Evolutionary conservation across 2,888 invertebrate genomes (phyloP).

Genomic region (Gibbula magus): DNA sequence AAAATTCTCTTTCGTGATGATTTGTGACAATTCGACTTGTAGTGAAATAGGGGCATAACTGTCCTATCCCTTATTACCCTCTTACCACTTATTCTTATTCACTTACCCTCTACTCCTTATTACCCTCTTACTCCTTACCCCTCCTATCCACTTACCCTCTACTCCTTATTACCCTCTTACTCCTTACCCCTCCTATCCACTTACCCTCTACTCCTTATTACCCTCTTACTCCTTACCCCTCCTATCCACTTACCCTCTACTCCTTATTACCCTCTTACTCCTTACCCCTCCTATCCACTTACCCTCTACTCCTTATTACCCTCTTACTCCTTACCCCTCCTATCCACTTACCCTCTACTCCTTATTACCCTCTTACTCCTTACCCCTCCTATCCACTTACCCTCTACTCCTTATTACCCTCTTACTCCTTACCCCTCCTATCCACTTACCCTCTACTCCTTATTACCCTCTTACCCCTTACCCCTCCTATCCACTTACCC

Average conservation of each 20-base stretch:
- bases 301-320: too few species aligned
- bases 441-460: not conserved
- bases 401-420: not conserved
- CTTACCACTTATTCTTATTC: too few species aligned
- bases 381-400: not conserved
- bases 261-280: too few species aligned
- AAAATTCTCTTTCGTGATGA: too few species aligned
- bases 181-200: not conserved
- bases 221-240: not conserved
- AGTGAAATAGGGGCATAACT: too few species aligned
- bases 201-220: not conserved
- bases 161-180: not conserved
- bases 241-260: not conserved
- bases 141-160: too few species aligned
- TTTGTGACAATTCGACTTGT: too few species aligned
- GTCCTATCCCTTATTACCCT: too few species aligned
- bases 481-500: not conserved
- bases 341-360: not conserved
- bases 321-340: not conserved
- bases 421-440: not conserved
- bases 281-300: too few species aligned
- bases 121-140: too few species aligned
- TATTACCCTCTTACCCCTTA: not conserved
- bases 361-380: not conserved
- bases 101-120: too few species aligned